These are phyloP conservation scores for Gnathonemus echidnorhynchus DNA, from an alignment of 2,113 vertebrate genomes.

Conservation along the genomic window DNA sequence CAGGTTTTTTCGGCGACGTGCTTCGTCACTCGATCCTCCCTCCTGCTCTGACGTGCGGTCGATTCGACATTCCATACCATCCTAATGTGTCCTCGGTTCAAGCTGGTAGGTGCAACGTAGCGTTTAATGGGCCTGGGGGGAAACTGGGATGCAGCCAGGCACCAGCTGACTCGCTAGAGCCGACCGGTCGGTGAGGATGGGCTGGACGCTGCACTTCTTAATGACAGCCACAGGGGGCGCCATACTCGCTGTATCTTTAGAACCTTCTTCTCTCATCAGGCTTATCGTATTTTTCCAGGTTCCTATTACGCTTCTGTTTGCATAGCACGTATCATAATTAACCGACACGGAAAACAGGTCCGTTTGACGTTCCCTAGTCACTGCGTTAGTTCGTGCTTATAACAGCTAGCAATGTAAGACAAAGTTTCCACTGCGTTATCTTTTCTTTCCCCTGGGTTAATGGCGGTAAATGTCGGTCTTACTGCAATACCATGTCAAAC, in stretches of 20 bases:
- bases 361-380: not conserved
- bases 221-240: not conserved
- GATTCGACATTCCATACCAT: not conserved
- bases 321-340: slow-evolving; percentile 13
- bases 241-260: not conserved
- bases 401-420: not conserved
- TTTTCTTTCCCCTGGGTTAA: not conserved
- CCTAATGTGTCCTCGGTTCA: not conserved
- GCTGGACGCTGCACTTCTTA: not conserved
- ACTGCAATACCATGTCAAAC: not conserved
- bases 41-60: not conserved
- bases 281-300: slow-evolving; percentile 4
- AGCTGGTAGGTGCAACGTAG: not conserved
- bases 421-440: not conserved
- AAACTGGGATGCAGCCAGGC: slow-evolving; percentile 1
- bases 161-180: not conserved
- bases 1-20: not conserved
- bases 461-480: not conserved
- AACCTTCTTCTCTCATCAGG: not conserved
- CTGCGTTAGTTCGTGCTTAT: not conserved
- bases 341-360: not conserved
- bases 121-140: not conserved
- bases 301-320: not conserved
- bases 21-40: not conserved
- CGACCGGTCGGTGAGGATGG: not conserved